These are phyloP conservation scores for Diplosoma virens DNA, from an alignment of 23 tunicate genomes.

Conservation along the genomic window DNA sequence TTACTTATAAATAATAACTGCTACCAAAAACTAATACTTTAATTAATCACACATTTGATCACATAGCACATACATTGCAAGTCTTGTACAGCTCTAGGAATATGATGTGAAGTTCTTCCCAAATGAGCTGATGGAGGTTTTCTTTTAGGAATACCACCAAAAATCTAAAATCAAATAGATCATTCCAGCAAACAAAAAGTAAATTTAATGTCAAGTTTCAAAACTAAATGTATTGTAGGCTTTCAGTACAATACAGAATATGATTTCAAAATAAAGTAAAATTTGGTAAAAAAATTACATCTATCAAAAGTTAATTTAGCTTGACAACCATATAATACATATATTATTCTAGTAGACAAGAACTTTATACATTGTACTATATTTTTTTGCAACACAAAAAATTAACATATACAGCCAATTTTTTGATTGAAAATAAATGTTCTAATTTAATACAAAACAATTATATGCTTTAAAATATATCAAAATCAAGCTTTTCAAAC, in stretches of 20 bases:
- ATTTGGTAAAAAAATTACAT: background rate
- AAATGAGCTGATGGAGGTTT: slow-evolving; percentile 49
- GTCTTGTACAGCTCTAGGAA: slow-evolving; percentile 41
- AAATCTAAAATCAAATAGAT: no score
- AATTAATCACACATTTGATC: background rate
- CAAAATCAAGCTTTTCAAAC: no score
- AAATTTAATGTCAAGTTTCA: background rate
- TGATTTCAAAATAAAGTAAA: background rate
- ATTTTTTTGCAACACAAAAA: no score
- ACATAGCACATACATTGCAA: slow-evolving; percentile 47
- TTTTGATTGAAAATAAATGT: no score
- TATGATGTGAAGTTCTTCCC: slow-evolving; percentile 45
- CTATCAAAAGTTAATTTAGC: no score
- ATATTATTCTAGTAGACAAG: no score
- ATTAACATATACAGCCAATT: no score
- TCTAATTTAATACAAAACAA: no score
- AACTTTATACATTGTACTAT: no score
- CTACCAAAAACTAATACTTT: background rate
- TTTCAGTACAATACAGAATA: background rate
- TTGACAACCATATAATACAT: no score
- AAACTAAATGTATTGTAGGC: background rate
- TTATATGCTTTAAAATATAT: no score
- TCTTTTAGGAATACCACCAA: slow-evolving; percentile 7
- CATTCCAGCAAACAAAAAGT: background rate
- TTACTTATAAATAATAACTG: background rate